Conservation (phyloP, 2,888 invertebrate genomes). For the Orthosia incerta region DNA sequence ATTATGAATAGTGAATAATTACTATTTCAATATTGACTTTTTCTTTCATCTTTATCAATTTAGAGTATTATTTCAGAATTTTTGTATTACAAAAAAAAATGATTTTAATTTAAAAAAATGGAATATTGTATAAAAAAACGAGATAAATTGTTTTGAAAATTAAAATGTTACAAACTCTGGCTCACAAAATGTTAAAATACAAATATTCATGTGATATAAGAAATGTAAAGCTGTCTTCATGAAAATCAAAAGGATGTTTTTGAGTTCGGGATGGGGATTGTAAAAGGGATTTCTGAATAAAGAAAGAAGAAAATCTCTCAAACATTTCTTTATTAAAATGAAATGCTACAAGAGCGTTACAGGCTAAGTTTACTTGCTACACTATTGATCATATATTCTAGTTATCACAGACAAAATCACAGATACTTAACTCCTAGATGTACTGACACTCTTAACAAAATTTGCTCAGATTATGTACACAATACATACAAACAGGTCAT, state of each 20-base stretch:
- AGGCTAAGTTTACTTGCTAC: slow-evolving; percentile 75
- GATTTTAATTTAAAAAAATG: background rate
- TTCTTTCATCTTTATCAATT: background rate
- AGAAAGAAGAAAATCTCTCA: slow-evolving; percentile 83
- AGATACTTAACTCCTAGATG: slow-evolving; percentile 60
- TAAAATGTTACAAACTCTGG: background rate
- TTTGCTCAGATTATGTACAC: slow-evolving; percentile 57
- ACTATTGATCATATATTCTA: slow-evolving; percentile 70
- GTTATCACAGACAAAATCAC: slow-evolving; percentile 73
- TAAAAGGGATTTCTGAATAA: slow-evolving; percentile 74
- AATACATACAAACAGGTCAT: slow-evolving; percentile 60
- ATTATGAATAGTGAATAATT: slow-evolving; percentile 1
- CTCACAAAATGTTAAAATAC: slow-evolving; percentile 4
- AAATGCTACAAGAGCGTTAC: slow-evolving; percentile 83
- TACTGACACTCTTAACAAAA: slow-evolving; percentile 56
- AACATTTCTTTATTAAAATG: slow-evolving; percentile 86
- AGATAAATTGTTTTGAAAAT: background rate
- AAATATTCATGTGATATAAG: slow-evolving; percentile 13
- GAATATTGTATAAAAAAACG: background rate
- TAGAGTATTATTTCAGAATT: background rate
- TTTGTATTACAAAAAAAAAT: background rate
- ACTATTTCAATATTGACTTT: background rate
- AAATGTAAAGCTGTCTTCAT: background rate
- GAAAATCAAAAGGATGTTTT: slow-evolving; percentile 34
- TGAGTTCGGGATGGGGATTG: slow-evolving; percentile 61